A percentile compares a stretch with the other conserved stretches of the same genome.
phyloP scores from a whole-genome alignment of 2,888 invertebrate genomes.

The Dynastes hyllus region DNA sequence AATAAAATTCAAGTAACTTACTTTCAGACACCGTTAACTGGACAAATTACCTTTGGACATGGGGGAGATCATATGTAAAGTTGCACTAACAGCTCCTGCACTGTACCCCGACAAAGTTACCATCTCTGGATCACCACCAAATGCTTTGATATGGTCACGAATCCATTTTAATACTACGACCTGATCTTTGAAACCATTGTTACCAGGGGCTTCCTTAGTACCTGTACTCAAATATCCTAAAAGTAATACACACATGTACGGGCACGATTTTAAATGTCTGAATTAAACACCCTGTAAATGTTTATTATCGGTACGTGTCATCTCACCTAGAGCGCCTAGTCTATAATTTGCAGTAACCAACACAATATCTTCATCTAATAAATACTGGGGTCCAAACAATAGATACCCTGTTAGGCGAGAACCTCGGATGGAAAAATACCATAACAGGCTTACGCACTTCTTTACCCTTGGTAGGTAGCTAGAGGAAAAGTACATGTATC shows the following conservation, averaged over 20 bases:
- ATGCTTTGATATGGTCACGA: conserved; percentile 77
- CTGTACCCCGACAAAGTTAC: conserved; percentile 79
- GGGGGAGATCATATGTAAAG: conserved; percentile 76
- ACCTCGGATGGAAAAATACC: conserved; percentile 81
- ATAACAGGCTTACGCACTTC: conserved; percentile 75
- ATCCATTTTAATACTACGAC: conserved; percentile 80
- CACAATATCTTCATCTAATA: conserved; percentile 79
- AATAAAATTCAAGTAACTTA: neutral
- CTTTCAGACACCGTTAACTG: neutral
- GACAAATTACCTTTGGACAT: conserved; percentile 74
- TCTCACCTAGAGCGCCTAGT: conserved; percentile 73
- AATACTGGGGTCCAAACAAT: conserved; percentile 75
- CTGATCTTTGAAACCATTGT: conserved; percentile 82
- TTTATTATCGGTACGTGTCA: neutral
- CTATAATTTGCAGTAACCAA: conserved; percentile 80
- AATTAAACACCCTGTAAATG: too few relatives aligned
- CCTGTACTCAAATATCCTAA: conserved; percentile 75
- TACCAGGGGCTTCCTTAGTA: conserved; percentile 79
- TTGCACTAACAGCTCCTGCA: conserved; percentile 70
- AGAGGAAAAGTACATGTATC: conserved; percentile 27
- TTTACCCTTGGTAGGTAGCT: conserved; percentile 64
- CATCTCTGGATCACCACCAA: conserved; percentile 79
- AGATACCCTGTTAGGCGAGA: conserved; percentile 77
- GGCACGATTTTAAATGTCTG: neutral
- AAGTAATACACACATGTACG: neutral